These are phyloP conservation scores for Theocolax elegans DNA, from an alignment of 1,140 invertebrate genomes.

Conservation along the genomic window DNA sequence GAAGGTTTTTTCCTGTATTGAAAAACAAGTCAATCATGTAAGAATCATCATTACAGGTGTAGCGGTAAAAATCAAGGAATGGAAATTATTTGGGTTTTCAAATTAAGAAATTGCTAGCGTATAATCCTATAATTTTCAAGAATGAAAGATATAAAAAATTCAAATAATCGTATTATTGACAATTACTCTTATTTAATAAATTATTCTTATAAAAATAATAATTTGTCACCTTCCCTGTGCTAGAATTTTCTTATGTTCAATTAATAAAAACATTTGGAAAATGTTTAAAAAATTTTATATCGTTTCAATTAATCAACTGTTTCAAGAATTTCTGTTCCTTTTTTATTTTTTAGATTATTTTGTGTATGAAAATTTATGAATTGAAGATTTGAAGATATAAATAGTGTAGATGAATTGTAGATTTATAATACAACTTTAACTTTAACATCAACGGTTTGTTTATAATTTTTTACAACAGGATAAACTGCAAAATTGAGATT, in stretches of 20 bases:
- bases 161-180: slow-evolving; percentile 9
- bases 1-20: slow-evolving; percentile 38
- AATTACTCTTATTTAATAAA: slow-evolving; percentile 31
- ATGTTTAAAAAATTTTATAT: no score
- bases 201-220: slow-evolving; percentile 39
- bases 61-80: no score
- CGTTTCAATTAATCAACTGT: no score
- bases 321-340: no score
- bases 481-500: no score
- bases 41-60: slow-evolving; percentile 29
- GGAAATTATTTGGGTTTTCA: no score
- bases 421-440: no score
- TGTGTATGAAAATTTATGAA: neutral
- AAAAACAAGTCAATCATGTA: slow-evolving; percentile 37
- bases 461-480: no score
- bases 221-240: neutral
- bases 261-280: neutral
- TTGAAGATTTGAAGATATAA: no score
- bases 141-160: slow-evolving; percentile 31
- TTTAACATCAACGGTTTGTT: no score
- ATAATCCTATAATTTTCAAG: slow-evolving; percentile 1
- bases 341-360: neutral
- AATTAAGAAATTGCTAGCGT: no score
- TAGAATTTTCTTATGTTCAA: slow-evolving; percentile 37
- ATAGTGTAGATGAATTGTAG: no score